Evolutionary conservation across 1,140 invertebrate genomes (phyloP), one percentile per base, ranked within the genome.

Genomic region (Goniozus legneri): DNA sequence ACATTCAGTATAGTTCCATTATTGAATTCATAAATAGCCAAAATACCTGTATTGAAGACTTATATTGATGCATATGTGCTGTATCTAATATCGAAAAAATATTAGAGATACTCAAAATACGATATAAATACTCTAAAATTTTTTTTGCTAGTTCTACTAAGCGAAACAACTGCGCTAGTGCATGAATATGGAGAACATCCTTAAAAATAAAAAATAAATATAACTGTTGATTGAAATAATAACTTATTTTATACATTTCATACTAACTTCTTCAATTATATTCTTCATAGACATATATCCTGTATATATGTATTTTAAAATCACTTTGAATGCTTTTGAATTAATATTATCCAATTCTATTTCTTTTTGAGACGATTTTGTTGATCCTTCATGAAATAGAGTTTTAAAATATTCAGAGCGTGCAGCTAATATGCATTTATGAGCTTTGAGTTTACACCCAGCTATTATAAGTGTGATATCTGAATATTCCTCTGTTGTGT

Each of bases 261-360:
- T 15, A 37, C 20, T 65, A 30, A 74, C 73, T 56, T 72, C 69
- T 36, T 69, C 83, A 64, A 88, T 87, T 50, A 95, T 77, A 53
- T 87, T 82, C 12, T 84, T 82, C 20, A 98, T 76, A 37, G 87
- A 87, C 80, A 98, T 87, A 54, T 85, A 85, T 27, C 92, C 91
- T 46, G 91, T 95, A 69, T 99, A 99, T 38, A 99, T 93, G 76
- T 99, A 99, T 62, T 91, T 87, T 0, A 98, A 76, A 0, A 99
- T 76, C 36, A 84, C 82, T 73, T 92, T 92, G 64, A 99, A 98
- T 14, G 94, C 89, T 47, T 84, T 80, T 15, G 95, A 71, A n/a
- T 89, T 89, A 20, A 93, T 84, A 54, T 87, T 89, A 67, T 88
- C 84, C 13, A 98, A 66, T 58, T 88, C 85, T 45, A 99, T 91